Base-by-base conservation (phyloP, 2,797 vertebrate species). In the Pseudocheirus occidentalis region DNA sequence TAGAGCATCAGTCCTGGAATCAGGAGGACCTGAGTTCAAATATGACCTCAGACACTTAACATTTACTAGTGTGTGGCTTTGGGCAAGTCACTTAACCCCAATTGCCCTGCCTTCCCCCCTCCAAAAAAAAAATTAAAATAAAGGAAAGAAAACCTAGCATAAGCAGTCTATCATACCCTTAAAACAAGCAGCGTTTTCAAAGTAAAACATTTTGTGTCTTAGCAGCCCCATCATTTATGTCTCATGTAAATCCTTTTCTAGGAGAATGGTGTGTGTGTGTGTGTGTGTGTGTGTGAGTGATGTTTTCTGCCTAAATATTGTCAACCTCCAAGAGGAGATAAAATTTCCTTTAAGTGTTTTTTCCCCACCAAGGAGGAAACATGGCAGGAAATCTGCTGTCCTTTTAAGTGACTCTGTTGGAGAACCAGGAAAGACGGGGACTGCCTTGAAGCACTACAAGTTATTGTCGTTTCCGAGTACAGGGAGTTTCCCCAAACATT, bases 341-440 rank as follows among this genome's bases (percentile, higher is more conserved):
- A 96, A 50, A 92, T 28, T 91, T 93, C 92, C 53, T 24, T 66
- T 93, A 92, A 94, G 24, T 58, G 16, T 28, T 91, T 92, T 55
- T 91, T 91, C 81, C 21, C 81, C 13, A 81, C 12, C 91, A 94
- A 55, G 21, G 29, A 96, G 55, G 66, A 93, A 96, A 91, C 46
- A 52, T 52, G 24, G 40, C 73, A 90, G 93, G 73, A 96, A 90
- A 92, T 55, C 11, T 94, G 62, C 92, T 87, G 40, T 87, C 94
- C 94, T 92, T 95, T 96, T 90, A 96, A 95, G 95, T 57, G 94
- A 55, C 21, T 92, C 16, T 87, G 73, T 96, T 91, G 90, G 92
- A 95, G 52, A 46, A 94, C 94, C 59, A 54, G 54, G 91, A 95
- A 93, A 90, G 40, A 90, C 6, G 16, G 55, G 46, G 56, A 94